phyloP scores from a whole-genome alignment of 2,113 vertebrate species.

The Neolamprologus falcicula region DNA sequence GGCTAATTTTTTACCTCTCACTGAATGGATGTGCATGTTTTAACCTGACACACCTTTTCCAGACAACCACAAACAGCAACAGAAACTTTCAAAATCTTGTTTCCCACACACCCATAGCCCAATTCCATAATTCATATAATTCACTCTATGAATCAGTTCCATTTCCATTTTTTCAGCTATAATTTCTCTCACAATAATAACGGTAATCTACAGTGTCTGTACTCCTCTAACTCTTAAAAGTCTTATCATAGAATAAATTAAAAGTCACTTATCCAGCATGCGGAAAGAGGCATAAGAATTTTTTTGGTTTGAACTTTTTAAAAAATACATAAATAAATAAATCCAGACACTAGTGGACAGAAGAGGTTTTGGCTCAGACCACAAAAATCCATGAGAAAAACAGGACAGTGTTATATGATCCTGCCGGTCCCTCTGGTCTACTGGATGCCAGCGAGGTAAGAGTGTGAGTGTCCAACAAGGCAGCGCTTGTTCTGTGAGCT shows the following conservation, averaged over 20 bases:
- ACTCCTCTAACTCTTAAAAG: not conserved
- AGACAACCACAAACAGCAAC: conserved; percentile 23
- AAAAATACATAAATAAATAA: not conserved
- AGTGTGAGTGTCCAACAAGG: conserved; percentile 33
- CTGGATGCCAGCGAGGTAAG: conserved; percentile 25
- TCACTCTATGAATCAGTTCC: not conserved
- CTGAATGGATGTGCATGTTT: not conserved
- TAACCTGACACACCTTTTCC: conserved; percentile 29
- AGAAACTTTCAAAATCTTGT: not conserved
- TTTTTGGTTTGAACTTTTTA: not conserved
- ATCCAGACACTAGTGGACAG: conserved; percentile 10
- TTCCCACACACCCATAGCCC: not conserved
- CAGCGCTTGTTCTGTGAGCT: conserved; percentile 41
- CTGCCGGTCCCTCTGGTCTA: not conserved
- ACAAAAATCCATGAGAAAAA: conserved; percentile 49
- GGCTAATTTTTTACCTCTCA: not conserved
- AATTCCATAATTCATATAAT: not conserved
- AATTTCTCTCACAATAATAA: not conserved
- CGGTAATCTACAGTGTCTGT: not conserved
- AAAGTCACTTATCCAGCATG: not conserved
- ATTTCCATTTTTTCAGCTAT: not conserved
- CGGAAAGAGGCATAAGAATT: not conserved
- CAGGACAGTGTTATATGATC: conserved; percentile 34
- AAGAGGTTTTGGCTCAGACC: conserved; percentile 25
- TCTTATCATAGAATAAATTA: not conserved